A percentile compares a stretch with the other conserved stretches of the same genome.
These are phyloP conservation scores for Aegypius monachus DNA, from an alignment of 2,113 vertebrate genomes.

Conservation along the genomic window DNA sequence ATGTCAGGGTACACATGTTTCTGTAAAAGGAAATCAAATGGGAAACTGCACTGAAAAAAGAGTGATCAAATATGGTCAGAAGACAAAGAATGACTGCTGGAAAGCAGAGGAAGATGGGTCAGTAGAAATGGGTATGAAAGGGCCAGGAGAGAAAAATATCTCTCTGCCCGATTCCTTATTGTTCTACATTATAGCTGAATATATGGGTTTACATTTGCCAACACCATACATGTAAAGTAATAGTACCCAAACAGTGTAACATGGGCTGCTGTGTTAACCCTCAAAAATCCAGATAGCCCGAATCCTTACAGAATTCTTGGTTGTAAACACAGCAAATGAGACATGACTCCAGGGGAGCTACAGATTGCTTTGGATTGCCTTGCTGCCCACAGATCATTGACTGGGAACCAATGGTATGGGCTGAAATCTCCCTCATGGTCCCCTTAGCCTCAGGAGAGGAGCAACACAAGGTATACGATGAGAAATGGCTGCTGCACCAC, in stretches of 20 bases:
- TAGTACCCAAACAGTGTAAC: background rate
- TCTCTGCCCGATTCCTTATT: background rate
- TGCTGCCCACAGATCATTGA: background rate
- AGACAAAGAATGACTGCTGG: background rate
- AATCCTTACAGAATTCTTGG: background rate
- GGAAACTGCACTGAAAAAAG: background rate
- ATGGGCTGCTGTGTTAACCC: background rate
- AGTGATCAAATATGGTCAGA: background rate
- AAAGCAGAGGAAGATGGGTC: background rate
- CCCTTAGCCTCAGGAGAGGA: background rate
- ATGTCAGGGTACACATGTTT: background rate
- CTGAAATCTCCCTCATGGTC: background rate
- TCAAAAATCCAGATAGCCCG: background rate
- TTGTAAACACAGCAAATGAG: background rate
- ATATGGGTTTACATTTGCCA: background rate
- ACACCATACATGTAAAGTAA: background rate
- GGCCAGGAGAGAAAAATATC: background rate
- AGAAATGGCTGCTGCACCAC: background rate
- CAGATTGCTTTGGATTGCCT: background rate
- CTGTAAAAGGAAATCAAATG: background rate
- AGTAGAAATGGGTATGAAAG: background rate
- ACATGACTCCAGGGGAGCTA: background rate
- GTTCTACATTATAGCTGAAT: background rate
- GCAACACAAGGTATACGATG: rapidly evolving
- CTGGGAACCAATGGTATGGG: background rate